These are phyloP conservation scores for Rhysida immarginata DNA, from an alignment of 1,140 invertebrate genomes.

Conservation along the genomic window DNA sequence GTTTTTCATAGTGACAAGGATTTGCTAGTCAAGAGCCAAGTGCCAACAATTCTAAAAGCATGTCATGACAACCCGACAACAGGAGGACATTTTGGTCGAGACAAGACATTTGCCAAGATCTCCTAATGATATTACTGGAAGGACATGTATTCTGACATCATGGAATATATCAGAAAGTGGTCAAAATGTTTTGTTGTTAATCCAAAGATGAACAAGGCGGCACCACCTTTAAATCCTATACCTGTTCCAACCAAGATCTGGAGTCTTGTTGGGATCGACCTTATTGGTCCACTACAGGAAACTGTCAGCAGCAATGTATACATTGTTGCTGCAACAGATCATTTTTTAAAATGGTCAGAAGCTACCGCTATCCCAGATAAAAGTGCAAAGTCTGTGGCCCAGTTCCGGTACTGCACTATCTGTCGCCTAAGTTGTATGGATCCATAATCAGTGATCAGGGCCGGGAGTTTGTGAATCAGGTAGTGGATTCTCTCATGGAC, in stretches of 20 bases:
- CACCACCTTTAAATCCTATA: background rate
- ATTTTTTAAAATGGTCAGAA: slow-evolving; percentile 20
- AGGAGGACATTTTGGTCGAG: background rate
- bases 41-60: background rate
- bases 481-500: no score
- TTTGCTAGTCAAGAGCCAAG: background rate
- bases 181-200: background rate
- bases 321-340: slow-evolving; percentile 18
- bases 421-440: slow-evolving; percentile 7
- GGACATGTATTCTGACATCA: slow-evolving; percentile 1
- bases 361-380: slow-evolving; percentile 18
- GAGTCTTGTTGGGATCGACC: slow-evolving; percentile 2
- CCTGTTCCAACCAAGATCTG: slow-evolving; percentile 5
- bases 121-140: slow-evolving; percentile 4
- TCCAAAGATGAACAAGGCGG: background rate
- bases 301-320: slow-evolving; percentile 17
- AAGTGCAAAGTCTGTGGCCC: no score
- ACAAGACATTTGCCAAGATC: slow-evolving; percentile 1
- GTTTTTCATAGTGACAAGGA: background rate
- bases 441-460: background rate
- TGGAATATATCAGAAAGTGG: slow-evolving; percentile 2
- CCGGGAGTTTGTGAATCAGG: no score
- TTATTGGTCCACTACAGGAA: slow-evolving; percentile 9
- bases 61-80: background rate
- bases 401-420: no score